A percentile compares a stretch with the other conserved stretches of the same genome.
Evolutionary conservation across 1,140 invertebrate species (phyloP).

Genomic region (Colletes gigas): DNA sequence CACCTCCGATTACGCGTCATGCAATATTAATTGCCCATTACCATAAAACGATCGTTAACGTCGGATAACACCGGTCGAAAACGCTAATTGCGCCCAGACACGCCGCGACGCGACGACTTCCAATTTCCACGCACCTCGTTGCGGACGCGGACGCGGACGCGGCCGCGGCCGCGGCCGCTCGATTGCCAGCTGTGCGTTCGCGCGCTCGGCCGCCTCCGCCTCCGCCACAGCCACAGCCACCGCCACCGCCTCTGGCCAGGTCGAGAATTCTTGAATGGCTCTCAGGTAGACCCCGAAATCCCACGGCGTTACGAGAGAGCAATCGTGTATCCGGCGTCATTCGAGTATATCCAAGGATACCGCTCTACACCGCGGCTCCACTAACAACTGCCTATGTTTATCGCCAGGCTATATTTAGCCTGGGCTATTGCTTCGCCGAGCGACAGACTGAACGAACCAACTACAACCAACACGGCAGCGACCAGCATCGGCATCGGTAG

Average conservation of each 20-base stretch:
- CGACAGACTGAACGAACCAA: constrained; percentile 59
- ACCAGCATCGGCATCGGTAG: neutral
- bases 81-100: constrained; percentile 19
- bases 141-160: neutral
- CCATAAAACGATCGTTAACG: constrained; percentile 27
- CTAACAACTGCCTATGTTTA: constrained; percentile 76
- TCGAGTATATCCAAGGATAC: constrained; percentile 67
- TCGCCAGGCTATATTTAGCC: constrained; percentile 74
- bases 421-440: constrained; percentile 71
- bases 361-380: constrained; percentile 62
- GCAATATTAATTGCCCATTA: constrained; percentile 38
- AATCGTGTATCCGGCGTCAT: constrained; percentile 42
- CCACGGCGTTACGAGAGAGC: constrained; percentile 36
- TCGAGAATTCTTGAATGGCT: constrained; percentile 37
- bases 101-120: too few species aligned
- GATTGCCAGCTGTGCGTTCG: neutral
- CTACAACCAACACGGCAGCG: constrained; percentile 34
- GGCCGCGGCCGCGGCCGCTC: neutral
- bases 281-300: constrained; percentile 43
- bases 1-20: constrained; percentile 19
- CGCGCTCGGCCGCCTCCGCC: neutral
- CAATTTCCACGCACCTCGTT: constrained; percentile 10
- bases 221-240: too few species aligned
- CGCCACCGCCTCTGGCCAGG: neutral
- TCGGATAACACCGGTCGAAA: constrained; percentile 4